phyloP scores from a whole-genome alignment of 1,140 invertebrate species.

The Diachasma alloeum region DNA sequence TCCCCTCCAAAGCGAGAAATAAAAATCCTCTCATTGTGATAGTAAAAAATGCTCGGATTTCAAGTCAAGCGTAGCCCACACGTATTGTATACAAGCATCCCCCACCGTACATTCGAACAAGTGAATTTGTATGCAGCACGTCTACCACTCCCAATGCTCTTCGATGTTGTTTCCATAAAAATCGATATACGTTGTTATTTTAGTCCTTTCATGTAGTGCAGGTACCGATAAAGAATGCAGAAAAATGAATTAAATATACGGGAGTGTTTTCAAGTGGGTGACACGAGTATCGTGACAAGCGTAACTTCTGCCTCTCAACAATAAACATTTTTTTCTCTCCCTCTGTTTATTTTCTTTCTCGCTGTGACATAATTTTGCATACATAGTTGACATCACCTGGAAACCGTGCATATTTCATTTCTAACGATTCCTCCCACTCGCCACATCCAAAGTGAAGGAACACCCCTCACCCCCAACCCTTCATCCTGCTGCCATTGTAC shows the following conservation, averaged over 20 bases:
- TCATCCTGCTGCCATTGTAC: background rate
- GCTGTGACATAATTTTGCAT: background rate
- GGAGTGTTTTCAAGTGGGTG: background rate
- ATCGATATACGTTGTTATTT: slow-evolving; percentile 8
- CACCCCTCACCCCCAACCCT: background rate
- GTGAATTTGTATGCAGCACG: background rate
- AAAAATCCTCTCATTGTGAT: background rate
- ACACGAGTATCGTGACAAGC: background rate
- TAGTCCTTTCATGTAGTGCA: background rate
- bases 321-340: background rate
- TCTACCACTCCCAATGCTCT: background rate
- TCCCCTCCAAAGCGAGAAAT: too few relatives aligned
- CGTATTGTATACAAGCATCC: background rate
- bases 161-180: slow-evolving; percentile 7
- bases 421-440: background rate
- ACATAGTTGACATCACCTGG: background rate
- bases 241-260: slow-evolving; percentile 8
- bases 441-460: background rate
- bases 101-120: background rate
- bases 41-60: background rate
- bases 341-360: background rate
- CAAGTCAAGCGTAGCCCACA: background rate
- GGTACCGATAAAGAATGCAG: background rate
- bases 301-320: background rate
- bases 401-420: slow-evolving; percentile 1